Base-by-base conservation (phyloP, 2,113 vertebrate species). In the Ahaetulla prasina region DNA sequence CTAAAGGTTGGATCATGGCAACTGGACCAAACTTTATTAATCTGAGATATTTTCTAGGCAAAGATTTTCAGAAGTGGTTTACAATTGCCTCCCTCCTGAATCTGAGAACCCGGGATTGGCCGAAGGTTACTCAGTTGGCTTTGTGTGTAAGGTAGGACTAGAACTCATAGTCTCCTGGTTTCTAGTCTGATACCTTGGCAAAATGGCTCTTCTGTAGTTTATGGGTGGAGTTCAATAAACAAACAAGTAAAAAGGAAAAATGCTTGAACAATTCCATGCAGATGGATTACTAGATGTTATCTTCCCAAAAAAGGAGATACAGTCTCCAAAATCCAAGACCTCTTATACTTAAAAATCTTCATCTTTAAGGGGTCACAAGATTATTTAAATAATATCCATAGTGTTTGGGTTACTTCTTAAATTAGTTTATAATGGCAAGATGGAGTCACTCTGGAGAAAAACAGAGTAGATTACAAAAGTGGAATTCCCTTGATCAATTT, bases 161-260 rank as follows among this genome's bases (percentile, higher is more conserved):
- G 25, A 60, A 30, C 57, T 30, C 25, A 27, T 63, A 30, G 27
- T 63, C 27, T 63, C 57, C 57, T 63, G 27, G 27, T 63, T 63
- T 63, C 27, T 2, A 63, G 27, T 63, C 27, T 63, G 60, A 63
- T 30, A 30, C 0, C 9, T 30, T 30, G 30, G 30, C 27, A 63
- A 63, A 63, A 63, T 63, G 60, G 27, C 60, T 63, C 27, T 96
- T 49, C 85, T 88, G 93, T 92, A 94, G 94, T 93, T 95, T 91
- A 95, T 93, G 89, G 49, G 91, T 90, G 18, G 25, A 50, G 85
- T 53, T 47, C 22, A 27, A 6, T 55, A 55, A 57, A 23, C 7
- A 8, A 10, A 25, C 47, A 49, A 93, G 91, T 85, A 86, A 95
- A 93, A 87, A n/a, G 25, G 23, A 92, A 35, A 4, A 0, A 0